A percentile compares a stretch with the other conserved stretches of the same genome.
Conservation (phyloP, 2,888 invertebrate genomes). For the Xestobium rufovillosum region DNA sequence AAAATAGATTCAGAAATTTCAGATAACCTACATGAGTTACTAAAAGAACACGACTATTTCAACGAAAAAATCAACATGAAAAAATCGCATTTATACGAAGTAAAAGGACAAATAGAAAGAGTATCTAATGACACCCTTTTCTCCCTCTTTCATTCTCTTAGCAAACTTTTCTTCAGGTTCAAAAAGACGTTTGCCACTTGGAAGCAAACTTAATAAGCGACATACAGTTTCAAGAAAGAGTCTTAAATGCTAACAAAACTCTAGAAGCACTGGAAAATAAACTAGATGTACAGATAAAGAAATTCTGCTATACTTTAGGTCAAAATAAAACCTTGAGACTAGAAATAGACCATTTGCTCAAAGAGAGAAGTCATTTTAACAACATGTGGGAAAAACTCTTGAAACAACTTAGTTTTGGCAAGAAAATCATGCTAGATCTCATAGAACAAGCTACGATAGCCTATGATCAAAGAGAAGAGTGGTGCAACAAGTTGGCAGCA, state of each 20-base stretch:
- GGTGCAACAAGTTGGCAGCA: conserved; percentile 70
- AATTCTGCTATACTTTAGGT: conserved; percentile 66
- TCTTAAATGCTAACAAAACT: conserved; percentile 46
- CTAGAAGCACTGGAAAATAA: conserved; percentile 66
- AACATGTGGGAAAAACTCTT: conserved; percentile 71
- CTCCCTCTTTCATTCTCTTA: background rate
- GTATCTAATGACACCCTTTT: conserved; percentile 13
- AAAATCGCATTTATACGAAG: conserved; percentile 41
- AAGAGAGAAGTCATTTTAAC: conserved; percentile 77
- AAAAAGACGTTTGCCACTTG: conserved; percentile 41
- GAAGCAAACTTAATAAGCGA: conserved; percentile 44
- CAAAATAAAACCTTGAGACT: conserved; percentile 66
- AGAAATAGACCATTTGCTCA: conserved; percentile 73
- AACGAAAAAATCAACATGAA: conserved; percentile 35
- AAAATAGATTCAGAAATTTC: conserved; percentile 49
- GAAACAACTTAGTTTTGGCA: conserved; percentile 66
- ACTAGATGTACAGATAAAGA: conserved; percentile 66
- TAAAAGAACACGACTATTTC: conserved; percentile 51
- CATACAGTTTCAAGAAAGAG: conserved; percentile 43
- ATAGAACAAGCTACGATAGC: conserved; percentile 84
- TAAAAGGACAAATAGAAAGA: conserved; percentile 46
- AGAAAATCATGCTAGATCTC: conserved; percentile 74
- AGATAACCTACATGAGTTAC: conserved; percentile 46
- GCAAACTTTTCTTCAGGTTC: conserved; percentile 39
- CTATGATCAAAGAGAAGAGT: conserved; percentile 80